Base-by-base conservation (phyloP, 2,113 vertebrate genomes). In the Daubentonia madagascariensis region DNA sequence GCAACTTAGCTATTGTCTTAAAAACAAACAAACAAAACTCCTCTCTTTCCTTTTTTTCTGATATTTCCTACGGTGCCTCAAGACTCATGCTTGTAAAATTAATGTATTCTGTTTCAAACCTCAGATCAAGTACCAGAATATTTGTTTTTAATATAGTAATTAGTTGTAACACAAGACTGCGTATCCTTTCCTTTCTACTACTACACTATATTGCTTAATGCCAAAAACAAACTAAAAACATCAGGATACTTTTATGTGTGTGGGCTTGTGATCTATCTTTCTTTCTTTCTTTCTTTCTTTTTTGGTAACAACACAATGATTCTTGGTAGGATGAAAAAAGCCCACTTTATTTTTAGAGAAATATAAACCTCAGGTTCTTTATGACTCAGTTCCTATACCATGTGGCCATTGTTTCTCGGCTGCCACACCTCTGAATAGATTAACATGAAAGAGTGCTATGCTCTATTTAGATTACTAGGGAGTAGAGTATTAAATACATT, bases 401-500 rank as follows among this genome's bases (percentile, higher is more conserved):
- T 93, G 85, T 96, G 91, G 52, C 63, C 37, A 68, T 25, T 70
- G 50, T 80, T 94, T 85, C 50, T 45, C 87, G 78, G n/a, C 83
- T 91, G 73, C 76, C 79, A 93, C 28, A 84, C 78, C 89, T 97
- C 95, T 91, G 75, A 95, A 63, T 23, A 86, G 22, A 73, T 73
- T 37, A 94, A 76, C 73, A 59, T 80, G 89, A 76, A 93, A 93
- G 85, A 93, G 75, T 78, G n/a, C 48, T 96, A 3, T 48, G 40
- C n/a, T 91, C 65, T 88, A 0, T 73, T 84, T 50, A 59, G 30
- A 76, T 68, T 59, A 30, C 30, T 40, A 50, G 18, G 54, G 8
- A 94, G 68, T 85, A 80, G 35, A 76, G 28, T 70, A 67, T 32
- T 35, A 30, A 93, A 65, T 59, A 57, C 28, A 96, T 73, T 96